phyloP scores from a whole-genome alignment of 2,113 vertebrate genomes.

The Saccopteryx bilineata region DNA sequence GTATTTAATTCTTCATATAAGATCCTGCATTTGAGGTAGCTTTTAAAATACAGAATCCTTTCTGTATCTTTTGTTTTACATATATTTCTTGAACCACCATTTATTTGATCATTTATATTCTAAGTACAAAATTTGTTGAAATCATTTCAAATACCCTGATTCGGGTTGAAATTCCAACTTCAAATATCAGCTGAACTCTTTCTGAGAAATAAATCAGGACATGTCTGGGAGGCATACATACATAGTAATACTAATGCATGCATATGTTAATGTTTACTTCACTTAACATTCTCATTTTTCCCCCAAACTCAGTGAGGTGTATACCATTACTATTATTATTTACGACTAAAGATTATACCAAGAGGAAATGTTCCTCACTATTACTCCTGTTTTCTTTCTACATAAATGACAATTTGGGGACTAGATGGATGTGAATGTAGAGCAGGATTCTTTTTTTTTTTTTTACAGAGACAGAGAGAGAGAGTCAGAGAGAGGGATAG shows the following conservation, averaged over 20 bases:
- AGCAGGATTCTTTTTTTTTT: too few relatives aligned
- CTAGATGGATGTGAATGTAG: neutral
- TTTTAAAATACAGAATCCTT: neutral
- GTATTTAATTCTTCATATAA: constrained; percentile 32
- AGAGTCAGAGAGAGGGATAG: too few relatives aligned
- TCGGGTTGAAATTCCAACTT: neutral
- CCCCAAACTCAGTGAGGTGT: neutral
- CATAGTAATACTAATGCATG: neutral
- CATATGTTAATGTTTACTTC: neutral
- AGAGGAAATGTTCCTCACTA: neutral
- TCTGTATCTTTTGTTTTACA: neutral
- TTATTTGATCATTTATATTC: constrained; percentile 24
- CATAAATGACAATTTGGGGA: neutral
- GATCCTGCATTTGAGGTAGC: neutral
- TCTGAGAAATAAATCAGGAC: neutral
- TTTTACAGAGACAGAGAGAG: too few relatives aligned
- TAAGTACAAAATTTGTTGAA: neutral
- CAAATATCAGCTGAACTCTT: neutral
- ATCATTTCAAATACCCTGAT: neutral
- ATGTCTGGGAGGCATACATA: neutral
- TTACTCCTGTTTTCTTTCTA: neutral
- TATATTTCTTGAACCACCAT: neutral
- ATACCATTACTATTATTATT: neutral
- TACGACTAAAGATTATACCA: neutral
- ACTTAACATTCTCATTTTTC: neutral